These are phyloP conservation scores for Amblyraja radiata DNA, from an alignment of 2,797 vertebrate species.

Conservation along the genomic window DNA sequence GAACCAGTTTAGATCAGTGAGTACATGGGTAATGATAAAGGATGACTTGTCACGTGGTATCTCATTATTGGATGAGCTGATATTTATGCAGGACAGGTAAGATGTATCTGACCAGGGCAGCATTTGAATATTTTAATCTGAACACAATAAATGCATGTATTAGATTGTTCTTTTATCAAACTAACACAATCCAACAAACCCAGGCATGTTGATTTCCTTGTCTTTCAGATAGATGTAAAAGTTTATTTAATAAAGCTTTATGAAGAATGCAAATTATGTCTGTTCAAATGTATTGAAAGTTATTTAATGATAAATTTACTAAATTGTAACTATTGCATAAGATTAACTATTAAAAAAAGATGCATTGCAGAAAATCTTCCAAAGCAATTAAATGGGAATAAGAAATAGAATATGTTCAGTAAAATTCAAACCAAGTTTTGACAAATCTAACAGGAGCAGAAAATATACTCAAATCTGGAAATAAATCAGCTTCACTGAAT, in stretches of 20 bases:
- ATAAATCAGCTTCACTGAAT: not conserved
- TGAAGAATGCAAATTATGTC: no score
- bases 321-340: not conserved
- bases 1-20: no score
- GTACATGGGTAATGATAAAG: not conserved
- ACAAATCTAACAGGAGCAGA: not conserved
- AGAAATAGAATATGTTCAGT: not conserved
- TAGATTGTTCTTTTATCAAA: not conserved
- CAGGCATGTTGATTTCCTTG: no score
- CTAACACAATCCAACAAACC: no score
- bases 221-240: no score
- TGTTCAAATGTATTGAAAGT: not conserved
- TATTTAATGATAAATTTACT: not conserved
- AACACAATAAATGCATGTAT: not conserved
- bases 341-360: not conserved
- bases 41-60: not conserved
- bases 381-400: not conserved
- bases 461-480: not conserved
- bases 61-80: not conserved
- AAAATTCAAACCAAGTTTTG: not conserved
- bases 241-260: no score
- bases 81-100: not conserved
- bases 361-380: not conserved
- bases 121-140: not conserved
- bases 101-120: not conserved